A percentile compares a stretch with the other conserved stretches of the same genome.
Evolutionary conservation across 2,113 vertebrate species (phyloP).

Genomic region (Myrmecophaga tridactyla): DNA sequence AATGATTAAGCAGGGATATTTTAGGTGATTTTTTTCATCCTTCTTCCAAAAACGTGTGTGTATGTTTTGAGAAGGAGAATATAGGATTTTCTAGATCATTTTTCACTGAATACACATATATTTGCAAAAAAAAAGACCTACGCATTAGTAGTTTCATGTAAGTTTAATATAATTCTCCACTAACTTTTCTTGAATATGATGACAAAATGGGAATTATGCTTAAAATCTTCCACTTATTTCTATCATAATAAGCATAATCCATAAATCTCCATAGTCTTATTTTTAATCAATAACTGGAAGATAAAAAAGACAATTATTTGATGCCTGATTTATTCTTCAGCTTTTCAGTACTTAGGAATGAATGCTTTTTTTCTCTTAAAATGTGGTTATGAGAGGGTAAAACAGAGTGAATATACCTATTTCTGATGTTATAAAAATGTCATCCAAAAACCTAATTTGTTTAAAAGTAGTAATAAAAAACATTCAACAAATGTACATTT

Average conservation of each 20-base stretch:
- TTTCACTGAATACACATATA: neutral
- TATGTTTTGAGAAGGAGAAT: neutral
- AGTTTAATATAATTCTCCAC: neutral
- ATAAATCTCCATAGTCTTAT: neutral
- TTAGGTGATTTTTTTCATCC: neutral
- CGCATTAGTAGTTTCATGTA: neutral
- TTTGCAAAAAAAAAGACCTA: neutral
- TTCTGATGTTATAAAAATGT: conserved; percentile 13
- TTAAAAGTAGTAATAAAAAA: neutral
- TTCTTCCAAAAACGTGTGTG: neutral
- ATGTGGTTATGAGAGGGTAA: neutral
- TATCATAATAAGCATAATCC: neutral
- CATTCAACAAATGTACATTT: neutral
- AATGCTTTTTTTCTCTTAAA: neutral
- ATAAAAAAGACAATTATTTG: neutral
- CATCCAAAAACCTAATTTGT: neutral
- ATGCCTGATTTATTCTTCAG: neutral
- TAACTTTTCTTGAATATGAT: neutral
- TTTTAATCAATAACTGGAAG: conserved; percentile 5
- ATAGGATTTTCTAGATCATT: neutral
- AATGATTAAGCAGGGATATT: neutral
- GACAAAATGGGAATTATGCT: neutral
- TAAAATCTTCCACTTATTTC: neutral
- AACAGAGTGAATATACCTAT: neutral
- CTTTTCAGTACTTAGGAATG: neutral